A percentile compares a stretch with the other conserved stretches of the same genome.
These are phyloP conservation scores for Microcebus tavaratra DNA, from an alignment of 2,113 vertebrate genomes.

Conservation along the genomic window DNA sequence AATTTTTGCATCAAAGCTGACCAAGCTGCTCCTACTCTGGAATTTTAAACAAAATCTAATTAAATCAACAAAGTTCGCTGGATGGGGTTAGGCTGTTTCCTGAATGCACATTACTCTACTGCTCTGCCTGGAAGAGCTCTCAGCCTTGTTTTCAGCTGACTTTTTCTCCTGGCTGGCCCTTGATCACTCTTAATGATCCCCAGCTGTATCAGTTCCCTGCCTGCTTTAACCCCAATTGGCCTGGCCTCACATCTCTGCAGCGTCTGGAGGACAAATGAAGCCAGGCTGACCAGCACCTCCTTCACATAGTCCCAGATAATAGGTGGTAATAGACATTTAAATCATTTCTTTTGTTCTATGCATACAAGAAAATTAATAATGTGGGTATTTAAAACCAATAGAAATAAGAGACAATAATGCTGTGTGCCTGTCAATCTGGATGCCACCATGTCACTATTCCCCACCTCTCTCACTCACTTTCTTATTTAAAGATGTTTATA, in stretches of 20 bases:
- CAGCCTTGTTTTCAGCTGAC: slow-evolving; percentile 66
- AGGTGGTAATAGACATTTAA: slow-evolving; percentile 65
- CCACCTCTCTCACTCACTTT: not conserved
- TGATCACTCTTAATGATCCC: slow-evolving; percentile 74
- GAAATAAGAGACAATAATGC: not conserved
- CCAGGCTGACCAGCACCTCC: slow-evolving; percentile 65
- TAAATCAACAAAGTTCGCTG: slow-evolving; percentile 74
- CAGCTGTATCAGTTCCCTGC: slow-evolving; percentile 72
- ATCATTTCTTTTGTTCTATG: slow-evolving; percentile 53
- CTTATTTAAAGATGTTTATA: slow-evolving; percentile 71
- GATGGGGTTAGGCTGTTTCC: slow-evolving; percentile 67
- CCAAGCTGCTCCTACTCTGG: slow-evolving; percentile 56
- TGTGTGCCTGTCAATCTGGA: not conserved
- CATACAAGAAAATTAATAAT: slow-evolving; percentile 52
- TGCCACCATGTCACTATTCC: not conserved
- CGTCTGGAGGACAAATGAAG: slow-evolving; percentile 69
- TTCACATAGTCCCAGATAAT: slow-evolving; percentile 58
- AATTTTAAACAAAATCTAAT: slow-evolving; percentile 76
- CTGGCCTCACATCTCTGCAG: slow-evolving; percentile 66
- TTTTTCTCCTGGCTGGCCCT: slow-evolving; percentile 71
- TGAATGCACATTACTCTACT: slow-evolving; percentile 46
- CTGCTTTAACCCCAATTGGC: slow-evolving; percentile 74
- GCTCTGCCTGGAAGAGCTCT: slow-evolving; percentile 64
- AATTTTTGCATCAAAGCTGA: slow-evolving; percentile 69
- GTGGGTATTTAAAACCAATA: not conserved